A percentile compares a stretch with the other conserved stretches of the same genome.
Evolutionary conservation across 2,888 invertebrate species (phyloP).

Genomic region (Ethmia dodecea): DNA sequence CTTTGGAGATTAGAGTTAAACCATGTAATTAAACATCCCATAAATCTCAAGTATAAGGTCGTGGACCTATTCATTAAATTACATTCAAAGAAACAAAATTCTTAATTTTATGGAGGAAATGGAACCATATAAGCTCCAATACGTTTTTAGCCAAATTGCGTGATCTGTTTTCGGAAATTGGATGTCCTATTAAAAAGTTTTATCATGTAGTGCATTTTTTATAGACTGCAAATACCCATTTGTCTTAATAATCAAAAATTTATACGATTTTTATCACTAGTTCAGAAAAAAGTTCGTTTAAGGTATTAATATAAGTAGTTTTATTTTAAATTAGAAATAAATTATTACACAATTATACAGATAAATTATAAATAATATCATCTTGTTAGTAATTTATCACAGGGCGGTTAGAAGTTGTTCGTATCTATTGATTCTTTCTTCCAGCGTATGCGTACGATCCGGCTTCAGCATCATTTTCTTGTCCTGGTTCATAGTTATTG

Average conservation of each 20-base stretch:
- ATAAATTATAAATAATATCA: background rate
- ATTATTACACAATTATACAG: too few species aligned
- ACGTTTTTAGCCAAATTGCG: background rate
- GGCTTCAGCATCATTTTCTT: slow-evolving; percentile 11
- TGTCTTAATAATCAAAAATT: background rate
- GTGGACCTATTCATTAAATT: slow-evolving; percentile 22
- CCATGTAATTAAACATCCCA: slow-evolving; percentile 13
- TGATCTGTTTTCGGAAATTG: background rate
- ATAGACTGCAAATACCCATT: too few species aligned
- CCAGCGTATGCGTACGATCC: slow-evolving; percentile 20
- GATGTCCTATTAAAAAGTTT: background rate
- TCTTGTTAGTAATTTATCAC: background rate
- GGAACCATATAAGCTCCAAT: slow-evolving; percentile 2
- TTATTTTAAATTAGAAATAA: background rate
- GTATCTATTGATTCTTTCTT: slow-evolving; percentile 13
- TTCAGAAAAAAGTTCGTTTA: background rate
- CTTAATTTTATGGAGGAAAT: slow-evolving; percentile 31
- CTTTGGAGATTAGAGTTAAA: too few species aligned
- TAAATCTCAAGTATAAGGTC: slow-evolving; percentile 16
- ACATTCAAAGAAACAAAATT: slow-evolving; percentile 17
- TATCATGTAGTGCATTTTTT: too few species aligned
- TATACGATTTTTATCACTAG: background rate
- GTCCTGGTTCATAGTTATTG: slow-evolving; percentile 1
- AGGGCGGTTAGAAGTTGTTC: background rate
- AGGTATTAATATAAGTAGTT: slow-evolving; percentile 1